Evolutionary conservation across 2,797 vertebrate genomes (phyloP), one percentile per base, ranked within the genome.

Genomic region (Antrozous pallidus): DNA sequence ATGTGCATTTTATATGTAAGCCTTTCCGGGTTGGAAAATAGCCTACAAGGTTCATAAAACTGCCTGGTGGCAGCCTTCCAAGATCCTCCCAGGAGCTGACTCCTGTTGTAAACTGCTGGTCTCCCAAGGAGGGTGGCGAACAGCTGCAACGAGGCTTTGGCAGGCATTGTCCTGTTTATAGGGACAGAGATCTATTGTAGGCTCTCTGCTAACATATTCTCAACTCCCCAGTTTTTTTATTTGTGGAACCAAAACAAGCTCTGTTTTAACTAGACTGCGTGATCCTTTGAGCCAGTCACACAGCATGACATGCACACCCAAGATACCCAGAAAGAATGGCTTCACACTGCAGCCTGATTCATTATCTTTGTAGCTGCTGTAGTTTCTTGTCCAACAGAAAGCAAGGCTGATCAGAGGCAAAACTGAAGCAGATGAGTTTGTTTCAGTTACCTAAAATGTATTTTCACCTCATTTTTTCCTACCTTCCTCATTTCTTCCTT

Each of bases 41-140:
- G 73, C 94, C 93, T 75, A 54, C 91, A 94, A 91, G 56, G n/a
- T 89, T 87, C 92, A 95, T 91, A 96, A 96, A 97, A 94, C 63
- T 58, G 73, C 73, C 73, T 33, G 18, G 31, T 95, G 94, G 95
- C 93, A 90, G 36, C 74, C 65, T 80, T 95, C 91, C 93, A 92
- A 96, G 70, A 65, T 78, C 77, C 58, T 83, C 65, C 65, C 42
- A 49, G 81, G 88, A 88, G 71, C 13, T 70, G 58, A 93, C 65
- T 96, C 87, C 87, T 75, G 49, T 40, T 93, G 36, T 61, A 90
- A 87, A 79, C 45, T 36, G 10, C 49, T 90, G 24, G 56, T 42
- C 65, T 75, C 17, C 3, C 74, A 94, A 82, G 70, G n/a, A 95
- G 33, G 33, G 38, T 84, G n/a, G 38, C 0, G 1, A 89, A n/a